Evolutionary conservation across 2,888 invertebrate species (phyloP).

Genomic region (Meandrusa payeni): DNA sequence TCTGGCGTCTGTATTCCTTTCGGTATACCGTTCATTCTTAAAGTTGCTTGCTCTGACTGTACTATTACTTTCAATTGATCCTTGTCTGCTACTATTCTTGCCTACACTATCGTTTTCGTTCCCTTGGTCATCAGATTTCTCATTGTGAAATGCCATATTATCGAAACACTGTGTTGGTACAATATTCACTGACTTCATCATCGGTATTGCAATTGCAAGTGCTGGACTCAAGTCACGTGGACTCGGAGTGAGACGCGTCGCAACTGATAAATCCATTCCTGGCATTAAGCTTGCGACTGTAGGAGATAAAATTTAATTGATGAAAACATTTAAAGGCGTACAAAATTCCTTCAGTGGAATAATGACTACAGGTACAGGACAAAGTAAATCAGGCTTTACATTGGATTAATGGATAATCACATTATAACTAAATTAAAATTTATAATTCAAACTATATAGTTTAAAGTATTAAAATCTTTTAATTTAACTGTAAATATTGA

Average conservation of each 20-base stretch:
- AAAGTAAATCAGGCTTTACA: too few species aligned
- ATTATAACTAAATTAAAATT: too few species aligned
- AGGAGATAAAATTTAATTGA: conserved; percentile 23
- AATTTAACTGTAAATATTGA: too few species aligned
- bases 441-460: too few species aligned
- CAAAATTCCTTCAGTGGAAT: too few species aligned
- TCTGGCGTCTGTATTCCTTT: conserved; percentile 63
- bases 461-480: too few species aligned
- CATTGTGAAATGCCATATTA: conserved; percentile 71
- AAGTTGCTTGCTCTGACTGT: conserved; percentile 62
- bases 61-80: conserved; percentile 60
- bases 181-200: conserved; percentile 80
- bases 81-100: conserved; percentile 55
- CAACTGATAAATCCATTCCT: conserved; percentile 82
- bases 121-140: conserved; percentile 46
- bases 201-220: conserved; percentile 81
- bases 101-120: conserved; percentile 42
- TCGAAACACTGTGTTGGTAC: conserved; percentile 74
- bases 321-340: too few species aligned
- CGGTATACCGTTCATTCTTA: conserved; percentile 61
- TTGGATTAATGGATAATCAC: too few species aligned
- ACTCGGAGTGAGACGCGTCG: conserved; percentile 84
- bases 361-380: not conserved
- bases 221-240: conserved; percentile 84
- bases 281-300: conserved; percentile 77